These are phyloP conservation scores for Sarcophaga peregrina DNA, from an alignment of 1,140 invertebrate species.

Conservation along the genomic window DNA sequence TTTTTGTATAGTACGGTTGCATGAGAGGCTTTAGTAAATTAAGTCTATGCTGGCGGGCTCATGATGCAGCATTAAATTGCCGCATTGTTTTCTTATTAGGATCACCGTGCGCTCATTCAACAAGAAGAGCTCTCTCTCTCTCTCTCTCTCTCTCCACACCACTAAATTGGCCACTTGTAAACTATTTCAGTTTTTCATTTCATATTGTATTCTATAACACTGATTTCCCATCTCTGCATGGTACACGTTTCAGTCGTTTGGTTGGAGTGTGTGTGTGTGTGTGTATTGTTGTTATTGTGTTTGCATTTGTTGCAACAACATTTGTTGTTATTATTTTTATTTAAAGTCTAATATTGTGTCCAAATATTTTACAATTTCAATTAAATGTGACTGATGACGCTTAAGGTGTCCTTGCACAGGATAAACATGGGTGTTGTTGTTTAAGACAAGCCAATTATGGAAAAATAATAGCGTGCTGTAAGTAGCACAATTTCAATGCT, in stretches of 20 bases:
- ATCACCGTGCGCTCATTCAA: background rate
- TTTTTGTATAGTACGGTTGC: too few species aligned
- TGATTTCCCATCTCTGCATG: conserved; percentile 3
- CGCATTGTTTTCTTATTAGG: conserved; percentile 58
- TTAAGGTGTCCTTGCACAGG: background rate
- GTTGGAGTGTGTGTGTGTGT: too few species aligned
- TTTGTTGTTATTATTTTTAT: background rate
- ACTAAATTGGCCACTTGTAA: background rate
- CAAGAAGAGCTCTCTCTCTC: background rate
- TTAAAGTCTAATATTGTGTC: background rate
- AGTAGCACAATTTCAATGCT: too few species aligned
- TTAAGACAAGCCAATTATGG: too few species aligned
- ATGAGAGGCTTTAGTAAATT: conserved; percentile 21
- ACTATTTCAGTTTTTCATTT: background rate
- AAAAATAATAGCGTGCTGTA: too few species aligned
- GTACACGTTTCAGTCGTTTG: background rate
- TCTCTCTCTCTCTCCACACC: too few species aligned
- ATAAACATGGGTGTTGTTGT: too few species aligned
- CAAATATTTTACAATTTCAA: conserved; percentile 18
- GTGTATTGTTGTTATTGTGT: too few species aligned
- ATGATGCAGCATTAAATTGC: conserved; percentile 67
- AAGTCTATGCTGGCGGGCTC: conserved; percentile 54
- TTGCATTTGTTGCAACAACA: background rate
- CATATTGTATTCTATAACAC: background rate
- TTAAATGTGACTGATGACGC: background rate